Base-by-base conservation (phyloP, 2,113 vertebrate genomes). In the Bubo scandiacus region DNA sequence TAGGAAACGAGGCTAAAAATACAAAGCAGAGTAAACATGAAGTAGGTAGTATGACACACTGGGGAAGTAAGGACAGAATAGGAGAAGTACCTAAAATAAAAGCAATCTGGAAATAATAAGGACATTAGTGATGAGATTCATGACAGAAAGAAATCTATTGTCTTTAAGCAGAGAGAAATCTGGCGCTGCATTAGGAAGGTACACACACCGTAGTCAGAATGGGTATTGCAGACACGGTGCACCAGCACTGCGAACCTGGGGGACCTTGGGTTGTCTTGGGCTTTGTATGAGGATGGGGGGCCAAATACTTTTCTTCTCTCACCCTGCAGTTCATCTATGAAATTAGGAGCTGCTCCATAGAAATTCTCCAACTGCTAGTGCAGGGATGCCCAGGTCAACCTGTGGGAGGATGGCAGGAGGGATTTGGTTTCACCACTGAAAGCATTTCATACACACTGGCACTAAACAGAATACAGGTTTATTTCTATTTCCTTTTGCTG, bases 1-100 rank as follows among this genome's bases (percentile, higher is more conserved):
- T 77, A 95, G 86, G 86, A 94, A 93, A 83, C 42, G 25, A 62
- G 30, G 29, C 79, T 92, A 92, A 96, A 97, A 93, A 94, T 94
- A 86, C 55, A 36, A 83, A 82, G 15, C 2, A 1, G 32, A 82
- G 32, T 73, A 94, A 95, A 88, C 49, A 47, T 7, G 22, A 95
- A 92, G 77, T 47, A 74, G 87, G 81, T 92, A 92, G 62, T 47
- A 12, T 90, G 86, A 79, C 86, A 89, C 79, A 59, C 11, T 82
- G 78, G 45, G 86, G 92, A 97, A 97, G 84, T 89, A 88, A 68
- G n/a, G 20, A 73, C 29, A 85, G 18, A 92, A 91, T 47, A 91
- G 70, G 77, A 92, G 89, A 96, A 95, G 92, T 91, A 73, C 29
- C 51, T 77, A 89, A 94, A 95, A 84, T 62, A 85, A 92, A 86